Conservation (phyloP, 1,140 invertebrate genomes). For the Brachionus sp. region DNA sequence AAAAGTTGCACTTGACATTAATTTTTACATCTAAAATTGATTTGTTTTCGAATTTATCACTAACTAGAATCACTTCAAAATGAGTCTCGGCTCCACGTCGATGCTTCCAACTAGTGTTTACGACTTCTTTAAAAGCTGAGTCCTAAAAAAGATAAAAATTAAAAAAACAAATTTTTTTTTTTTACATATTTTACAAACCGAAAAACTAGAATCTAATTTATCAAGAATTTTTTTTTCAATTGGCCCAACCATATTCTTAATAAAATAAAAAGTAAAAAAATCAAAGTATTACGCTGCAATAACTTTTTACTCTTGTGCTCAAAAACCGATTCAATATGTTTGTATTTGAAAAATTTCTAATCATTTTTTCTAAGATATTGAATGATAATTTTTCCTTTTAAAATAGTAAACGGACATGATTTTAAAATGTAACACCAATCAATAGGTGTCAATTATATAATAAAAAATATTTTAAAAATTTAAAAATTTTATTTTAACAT, state of each 20-base stretch:
- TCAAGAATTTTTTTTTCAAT: not conserved
- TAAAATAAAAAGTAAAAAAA: not conserved
- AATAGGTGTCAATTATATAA: not conserved
- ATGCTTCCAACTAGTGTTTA: conserved; percentile 42
- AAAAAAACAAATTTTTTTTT: not conserved
- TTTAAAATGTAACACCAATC: not conserved
- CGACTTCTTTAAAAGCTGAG: not conserved
- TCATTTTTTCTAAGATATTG: not conserved
- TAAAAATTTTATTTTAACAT: not conserved
- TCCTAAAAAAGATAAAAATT: not conserved
- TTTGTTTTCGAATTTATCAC: conserved; percentile 39
- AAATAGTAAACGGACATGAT: too few species aligned
- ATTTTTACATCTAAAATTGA: conserved; percentile 20
- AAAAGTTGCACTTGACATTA: not conserved
- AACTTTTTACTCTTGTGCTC: not conserved
- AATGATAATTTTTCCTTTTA: too few species aligned
- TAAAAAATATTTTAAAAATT: conserved; percentile 36
- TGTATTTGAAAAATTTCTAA: not conserved
- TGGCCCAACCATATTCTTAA: not conserved
- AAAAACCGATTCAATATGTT: not conserved
- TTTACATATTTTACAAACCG: conserved; percentile 16
- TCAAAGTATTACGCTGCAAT: not conserved
- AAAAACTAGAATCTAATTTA: conserved; percentile 19
- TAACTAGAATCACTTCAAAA: conserved; percentile 30
- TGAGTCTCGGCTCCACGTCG: conserved; percentile 6